Conservation (phyloP, 2,888 invertebrate species). For the Brachypterus glaber region DNA sequence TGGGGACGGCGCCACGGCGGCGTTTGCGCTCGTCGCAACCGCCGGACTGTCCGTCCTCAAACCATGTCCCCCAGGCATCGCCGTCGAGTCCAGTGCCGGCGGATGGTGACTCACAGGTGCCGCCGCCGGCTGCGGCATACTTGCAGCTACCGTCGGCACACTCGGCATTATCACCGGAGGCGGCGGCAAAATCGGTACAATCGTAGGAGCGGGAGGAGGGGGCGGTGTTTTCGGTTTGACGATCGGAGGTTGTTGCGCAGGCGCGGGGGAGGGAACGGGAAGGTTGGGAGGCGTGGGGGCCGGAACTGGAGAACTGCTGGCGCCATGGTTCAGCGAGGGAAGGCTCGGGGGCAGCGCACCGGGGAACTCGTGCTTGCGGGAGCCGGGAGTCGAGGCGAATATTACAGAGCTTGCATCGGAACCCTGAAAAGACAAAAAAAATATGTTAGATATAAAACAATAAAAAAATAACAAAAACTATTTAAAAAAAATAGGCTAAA, state of each 20-base stretch:
- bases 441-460: too few relatives aligned
- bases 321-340: conserved; percentile 50
- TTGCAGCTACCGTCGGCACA: conserved; percentile 33
- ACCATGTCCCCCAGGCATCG: conserved; percentile 30
- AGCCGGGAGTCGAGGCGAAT: conserved; percentile 49
- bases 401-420: conserved; percentile 62
- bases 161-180: conserved; percentile 28
- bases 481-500: too few relatives aligned
- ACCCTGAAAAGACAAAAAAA: conserved; percentile 59
- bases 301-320: conserved; percentile 55
- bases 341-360: conserved; percentile 47
- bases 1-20: conserved; percentile 45
- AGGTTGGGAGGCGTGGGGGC: conserved; percentile 54
- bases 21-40: conserved; percentile 43
- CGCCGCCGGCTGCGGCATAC: conserved; percentile 47
- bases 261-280: conserved; percentile 61
- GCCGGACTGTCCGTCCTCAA: conserved; percentile 47
- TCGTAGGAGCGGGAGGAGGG: conserved; percentile 20
- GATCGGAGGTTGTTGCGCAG: conserved; percentile 56
- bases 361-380: conserved; percentile 56
- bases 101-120: conserved; percentile 40
- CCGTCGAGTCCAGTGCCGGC: conserved; percentile 34
- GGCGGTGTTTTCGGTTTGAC: conserved; percentile 16
- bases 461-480: too few relatives aligned
- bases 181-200: conserved; percentile 18